These are phyloP conservation scores for Edolisoma coerulescens DNA, from an alignment of 2,113 vertebrate species.

Conservation along the genomic window DNA sequence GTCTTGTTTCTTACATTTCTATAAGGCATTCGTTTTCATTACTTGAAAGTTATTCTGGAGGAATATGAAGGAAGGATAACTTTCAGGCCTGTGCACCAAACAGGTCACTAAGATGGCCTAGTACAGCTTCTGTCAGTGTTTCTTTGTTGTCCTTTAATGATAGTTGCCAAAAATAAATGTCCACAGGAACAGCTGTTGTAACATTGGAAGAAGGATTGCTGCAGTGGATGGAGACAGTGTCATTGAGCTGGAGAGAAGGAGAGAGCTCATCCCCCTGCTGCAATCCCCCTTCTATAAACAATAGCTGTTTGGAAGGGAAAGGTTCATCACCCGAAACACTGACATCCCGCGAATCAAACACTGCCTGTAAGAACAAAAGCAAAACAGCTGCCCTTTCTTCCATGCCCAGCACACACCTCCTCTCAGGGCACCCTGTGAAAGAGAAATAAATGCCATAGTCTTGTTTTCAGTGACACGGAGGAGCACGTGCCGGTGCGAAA, in stretches of 20 bases:
- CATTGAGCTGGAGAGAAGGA: background rate
- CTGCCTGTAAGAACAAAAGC: background rate
- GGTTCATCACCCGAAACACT: background rate
- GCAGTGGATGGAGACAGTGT: background rate
- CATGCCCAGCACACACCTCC: accelerated
- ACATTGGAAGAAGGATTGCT: background rate
- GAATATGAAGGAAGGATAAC: background rate
- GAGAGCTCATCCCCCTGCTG: background rate
- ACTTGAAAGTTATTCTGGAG: background rate
- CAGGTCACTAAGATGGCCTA: background rate
- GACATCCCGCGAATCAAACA: background rate
- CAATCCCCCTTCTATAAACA: background rate
- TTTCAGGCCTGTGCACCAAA: background rate
- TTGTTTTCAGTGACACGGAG: background rate
- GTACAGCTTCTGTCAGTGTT: background rate
- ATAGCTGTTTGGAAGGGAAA: background rate
- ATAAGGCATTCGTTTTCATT: background rate
- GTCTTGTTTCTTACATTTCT: background rate
- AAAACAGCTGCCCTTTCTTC: background rate
- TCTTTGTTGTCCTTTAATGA: background rate
- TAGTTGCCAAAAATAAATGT: background rate
- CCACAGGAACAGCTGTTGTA: background rate
- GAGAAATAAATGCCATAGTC: background rate
- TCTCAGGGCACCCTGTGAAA: background rate
- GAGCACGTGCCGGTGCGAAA: accelerated